phyloP scores from a whole-genome alignment of 2,888 invertebrate genomes.

The Beris morrisii region DNA sequence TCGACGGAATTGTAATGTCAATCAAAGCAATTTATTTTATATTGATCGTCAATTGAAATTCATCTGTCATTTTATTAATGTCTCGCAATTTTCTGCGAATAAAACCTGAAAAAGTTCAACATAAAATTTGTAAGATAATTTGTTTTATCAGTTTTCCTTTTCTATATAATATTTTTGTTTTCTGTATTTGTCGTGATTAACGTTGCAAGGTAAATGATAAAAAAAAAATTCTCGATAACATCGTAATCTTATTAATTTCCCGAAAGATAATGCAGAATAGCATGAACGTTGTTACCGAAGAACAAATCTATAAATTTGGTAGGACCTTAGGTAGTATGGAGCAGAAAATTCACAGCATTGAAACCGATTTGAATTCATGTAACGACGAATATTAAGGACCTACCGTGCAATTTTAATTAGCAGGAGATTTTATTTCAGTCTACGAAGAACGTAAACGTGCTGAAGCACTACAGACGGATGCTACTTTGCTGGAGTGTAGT shows the following conservation, averaged over 20 bases:
- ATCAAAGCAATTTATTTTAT: no score
- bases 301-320: slow-evolving; percentile 21
- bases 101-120: neutral
- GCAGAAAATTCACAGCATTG: slow-evolving; percentile 27
- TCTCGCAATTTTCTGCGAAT: no score
- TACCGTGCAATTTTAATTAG: neutral
- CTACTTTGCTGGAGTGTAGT: slow-evolving; percentile 1
- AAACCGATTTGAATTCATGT: slow-evolving; percentile 26
- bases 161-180: neutral
- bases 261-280: neutral
- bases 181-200: no score
- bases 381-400: slow-evolving; percentile 13
- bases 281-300: slow-evolving; percentile 8
- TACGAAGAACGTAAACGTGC: slow-evolving; percentile 21
- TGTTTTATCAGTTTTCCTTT: neutral
- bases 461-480: slow-evolving; percentile 3
- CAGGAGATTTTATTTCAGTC: neutral
- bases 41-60: no score
- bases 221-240: no score
- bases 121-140: neutral
- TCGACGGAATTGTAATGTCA: no score
- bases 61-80: no score
- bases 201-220: no score
- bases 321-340: slow-evolving; percentile 24
- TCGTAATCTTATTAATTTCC: no score